phyloP scores from a whole-genome alignment of 2,113 vertebrate genomes.

The Tauraco erythrolophus region DNA sequence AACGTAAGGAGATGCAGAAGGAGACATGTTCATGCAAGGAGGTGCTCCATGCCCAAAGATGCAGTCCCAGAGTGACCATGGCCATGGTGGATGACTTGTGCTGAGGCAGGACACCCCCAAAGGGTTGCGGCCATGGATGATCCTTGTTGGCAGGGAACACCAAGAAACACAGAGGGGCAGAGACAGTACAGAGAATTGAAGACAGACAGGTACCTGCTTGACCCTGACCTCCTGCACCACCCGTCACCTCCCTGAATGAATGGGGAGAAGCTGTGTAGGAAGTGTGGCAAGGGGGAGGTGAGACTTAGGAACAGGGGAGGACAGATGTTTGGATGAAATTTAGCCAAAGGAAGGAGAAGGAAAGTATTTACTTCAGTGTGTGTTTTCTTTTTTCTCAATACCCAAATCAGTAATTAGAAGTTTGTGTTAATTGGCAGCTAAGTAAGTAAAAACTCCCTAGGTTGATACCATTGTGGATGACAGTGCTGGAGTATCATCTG shows the following conservation, averaged over 20 bases:
- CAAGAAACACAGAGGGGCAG: not conserved
- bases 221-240: not conserved
- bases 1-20: not conserved
- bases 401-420: not conserved
- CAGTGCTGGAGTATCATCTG: not conserved
- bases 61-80: not conserved
- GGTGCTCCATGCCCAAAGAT: fast-evolving
- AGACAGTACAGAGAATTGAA: not conserved
- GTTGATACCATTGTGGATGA: not conserved
- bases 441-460: not conserved
- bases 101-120: not conserved
- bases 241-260: not conserved
- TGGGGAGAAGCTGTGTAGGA: not conserved
- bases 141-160: not conserved
- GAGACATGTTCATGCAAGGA: fast-evolving
- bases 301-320: not conserved
- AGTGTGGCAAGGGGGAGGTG: not conserved
- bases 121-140: not conserved
- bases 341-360: not conserved
- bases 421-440: not conserved
- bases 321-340: not conserved
- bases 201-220: not conserved
- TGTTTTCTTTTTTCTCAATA: not conserved
- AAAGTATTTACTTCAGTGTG: not conserved
- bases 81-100: not conserved